Evolutionary conservation across 1,140 invertebrate species (phyloP), one percentile per base, ranked within the genome.

Genomic region (Sarcophaga bullata): DNA sequence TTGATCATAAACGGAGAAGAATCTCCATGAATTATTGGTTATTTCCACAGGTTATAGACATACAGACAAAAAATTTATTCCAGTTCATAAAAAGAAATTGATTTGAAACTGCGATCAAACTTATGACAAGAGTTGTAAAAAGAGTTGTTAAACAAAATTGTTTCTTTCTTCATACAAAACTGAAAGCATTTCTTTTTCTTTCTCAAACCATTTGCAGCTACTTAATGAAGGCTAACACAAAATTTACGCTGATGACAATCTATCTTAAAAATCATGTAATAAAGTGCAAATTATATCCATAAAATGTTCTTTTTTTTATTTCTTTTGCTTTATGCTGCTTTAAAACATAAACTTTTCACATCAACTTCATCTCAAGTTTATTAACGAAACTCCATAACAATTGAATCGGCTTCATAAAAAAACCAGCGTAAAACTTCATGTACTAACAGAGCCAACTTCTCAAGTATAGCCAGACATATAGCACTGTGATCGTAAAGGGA

Each of bases 251-350:
- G n/a, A 68, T 68, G 62, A 68, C 9, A 19, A 68, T 68, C n/a
- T 19, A 3, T 5, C n/a, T 37, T 9, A 68, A 25, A 68, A 68
- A 25, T 68, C 62, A 6, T 19, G 19, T 25, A 68, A 68, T 68
- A 68, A 68, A 68, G 62, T 68, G 62, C 9, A 68, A 68, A 68
- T 68, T 68, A 68, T 68, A n/a, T 68, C 8, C 17, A 68, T 19
- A 68, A 19, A 68, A 8, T n/a, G 7, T 62, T 62, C n/a, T 62
- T 62, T 62, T 68, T 17, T 68, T 19, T 3, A 9, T 19, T 17
- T 68, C 17, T 25, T 68, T 9, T 19, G 9, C 17, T 37, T 37
- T 37, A 37, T 37, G 25, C 4, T 37, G 25, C 25, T 37, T 37
- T 37, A 37, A 37, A 37, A 37, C 25, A 37, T 37, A 68, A 68